phyloP scores from a whole-genome alignment of 1,140 invertebrate genomes.

The Cheumatopsyche charites region DNA sequence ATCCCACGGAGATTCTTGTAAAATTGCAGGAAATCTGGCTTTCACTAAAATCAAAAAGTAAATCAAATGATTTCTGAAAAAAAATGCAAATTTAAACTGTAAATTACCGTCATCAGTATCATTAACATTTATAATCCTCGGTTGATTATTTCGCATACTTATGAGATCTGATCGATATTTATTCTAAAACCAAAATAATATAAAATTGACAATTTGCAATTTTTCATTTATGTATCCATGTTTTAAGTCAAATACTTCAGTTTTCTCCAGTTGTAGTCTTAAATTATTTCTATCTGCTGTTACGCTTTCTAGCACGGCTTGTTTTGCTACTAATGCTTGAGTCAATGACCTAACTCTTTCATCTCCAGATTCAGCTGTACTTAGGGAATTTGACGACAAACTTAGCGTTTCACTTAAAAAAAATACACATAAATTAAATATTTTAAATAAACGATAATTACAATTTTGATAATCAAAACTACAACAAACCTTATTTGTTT shows the following conservation, averaged over 20 bases:
- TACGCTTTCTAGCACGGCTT: slow-evolving; percentile 75
- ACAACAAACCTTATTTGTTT: slow-evolving; percentile 35
- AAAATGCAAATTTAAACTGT: background rate
- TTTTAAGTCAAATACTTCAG: slow-evolving; percentile 69
- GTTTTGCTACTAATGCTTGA: slow-evolving; percentile 81
- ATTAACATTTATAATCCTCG: slow-evolving; percentile 63
- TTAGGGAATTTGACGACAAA: slow-evolving; percentile 31
- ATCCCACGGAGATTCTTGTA: slow-evolving; percentile 79
- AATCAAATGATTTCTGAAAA: slow-evolving; percentile 10
- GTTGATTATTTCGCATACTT: slow-evolving; percentile 55
- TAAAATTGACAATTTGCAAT: background rate
- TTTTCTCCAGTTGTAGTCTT: slow-evolving; percentile 76
- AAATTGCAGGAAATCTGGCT: slow-evolving; percentile 72
- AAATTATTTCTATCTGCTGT: slow-evolving; percentile 83
- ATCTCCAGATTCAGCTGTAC: slow-evolving; percentile 41
- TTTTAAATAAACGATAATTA: background rate
- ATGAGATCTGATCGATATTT: slow-evolving; percentile 59
- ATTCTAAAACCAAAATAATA: slow-evolving; percentile 51
- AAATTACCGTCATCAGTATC: slow-evolving; percentile 68
- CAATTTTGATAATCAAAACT: background rate
- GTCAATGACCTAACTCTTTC: slow-evolving; percentile 68
- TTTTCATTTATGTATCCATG: slow-evolving; percentile 16
- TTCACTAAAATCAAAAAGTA: slow-evolving; percentile 54
- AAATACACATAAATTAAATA: slow-evolving; percentile 9
- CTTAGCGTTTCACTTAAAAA: slow-evolving; percentile 8